Evolutionary conservation across 2,888 invertebrate genomes (phyloP).

Genomic region (Thumatha senex): DNA sequence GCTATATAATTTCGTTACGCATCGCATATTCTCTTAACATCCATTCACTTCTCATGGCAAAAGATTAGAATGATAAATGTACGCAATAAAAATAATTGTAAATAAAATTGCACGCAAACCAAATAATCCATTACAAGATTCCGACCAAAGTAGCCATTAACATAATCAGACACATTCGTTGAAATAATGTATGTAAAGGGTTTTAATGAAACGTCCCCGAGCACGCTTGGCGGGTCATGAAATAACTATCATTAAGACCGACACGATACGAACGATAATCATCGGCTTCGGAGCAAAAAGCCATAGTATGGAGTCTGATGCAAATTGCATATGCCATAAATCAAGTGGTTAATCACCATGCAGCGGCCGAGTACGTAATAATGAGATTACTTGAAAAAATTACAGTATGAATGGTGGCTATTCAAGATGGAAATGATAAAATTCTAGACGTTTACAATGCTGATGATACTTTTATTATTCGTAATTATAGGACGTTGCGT

Average conservation of each 20-base stretch:
- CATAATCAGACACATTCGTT: constrained; percentile 79
- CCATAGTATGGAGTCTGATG: constrained; percentile 75
- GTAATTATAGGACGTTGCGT: constrained; percentile 15
- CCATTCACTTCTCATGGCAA: constrained; percentile 1
- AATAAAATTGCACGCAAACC: constrained; percentile 42
- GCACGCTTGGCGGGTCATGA: constrained; percentile 76
- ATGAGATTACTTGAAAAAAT: constrained; percentile 80
- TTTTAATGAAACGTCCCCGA: constrained; percentile 80
- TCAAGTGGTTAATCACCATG: constrained; percentile 80
- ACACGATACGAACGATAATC: constrained; percentile 82
- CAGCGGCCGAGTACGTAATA: constrained; percentile 67
- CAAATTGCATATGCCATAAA: constrained; percentile 81
- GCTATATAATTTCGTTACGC: neutral
- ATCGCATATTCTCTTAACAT: neutral
- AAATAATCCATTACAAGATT: constrained; percentile 74
- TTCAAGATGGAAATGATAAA: constrained; percentile 53
- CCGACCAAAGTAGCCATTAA: constrained; percentile 65
- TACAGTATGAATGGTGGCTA: constrained; percentile 58
- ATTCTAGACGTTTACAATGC: constrained; percentile 47
- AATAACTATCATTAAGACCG: constrained; percentile 81
- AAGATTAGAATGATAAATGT: neutral
- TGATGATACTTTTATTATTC: constrained; percentile 37
- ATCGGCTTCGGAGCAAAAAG: constrained; percentile 76
- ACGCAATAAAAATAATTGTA: constrained; percentile 23
- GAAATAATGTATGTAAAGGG: constrained; percentile 77